Evolutionary conservation across 2,797 vertebrate species (phyloP), one percentile per base, ranked within the genome.

Genomic region (Phaenicophaeus curvirostris): DNA sequence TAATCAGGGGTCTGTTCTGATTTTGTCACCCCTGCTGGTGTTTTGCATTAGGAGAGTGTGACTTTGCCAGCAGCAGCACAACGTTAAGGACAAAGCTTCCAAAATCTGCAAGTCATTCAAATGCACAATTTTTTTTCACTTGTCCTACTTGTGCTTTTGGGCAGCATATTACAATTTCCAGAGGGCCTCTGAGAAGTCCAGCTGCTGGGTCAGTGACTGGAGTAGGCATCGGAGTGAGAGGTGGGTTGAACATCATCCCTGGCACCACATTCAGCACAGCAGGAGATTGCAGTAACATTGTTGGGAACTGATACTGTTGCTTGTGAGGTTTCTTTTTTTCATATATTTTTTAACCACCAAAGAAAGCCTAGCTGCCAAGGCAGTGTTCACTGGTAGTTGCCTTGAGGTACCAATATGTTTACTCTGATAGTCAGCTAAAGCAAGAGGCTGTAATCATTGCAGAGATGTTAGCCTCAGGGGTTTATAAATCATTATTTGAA

Each of bases 51-150:
- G 39, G 44, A 58, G 55, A 57, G 16, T 3, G 48, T 82, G 89
- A 79, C 84, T 87, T 91, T 93, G 93, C 80, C 78, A 85, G 78
- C 53, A 85, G 78, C 53, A 91, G 83, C 85, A 46, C 58, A 19
- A 17, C 0, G 0, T 37, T 57, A 61, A 83, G 74, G 57, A 67
- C 5, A 5, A 74, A 87, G 30, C 57, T 33, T 91, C 42, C 54
- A 20, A 82, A 63, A 58, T 62, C 41, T 77, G 33, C 41, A 75
- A 87, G 54, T 65, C 35, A 59, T 59, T 82, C 21, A 8, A 4
- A 21, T 24, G 15, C 41, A 80, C 8, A 0, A 10, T 69, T 83
- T 39, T 51, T 84, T 75, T 77, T 8, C 30, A 8, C 46, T 72
- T 79, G 74, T 71, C 48, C n/a, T 57, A 0, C 65, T 33, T 48